Percentiles rank a stretch among this genome's conserved stretches.
phyloP scores from a whole-genome alignment of 2,113 vertebrate species.

The Anguilla rostrata region DNA sequence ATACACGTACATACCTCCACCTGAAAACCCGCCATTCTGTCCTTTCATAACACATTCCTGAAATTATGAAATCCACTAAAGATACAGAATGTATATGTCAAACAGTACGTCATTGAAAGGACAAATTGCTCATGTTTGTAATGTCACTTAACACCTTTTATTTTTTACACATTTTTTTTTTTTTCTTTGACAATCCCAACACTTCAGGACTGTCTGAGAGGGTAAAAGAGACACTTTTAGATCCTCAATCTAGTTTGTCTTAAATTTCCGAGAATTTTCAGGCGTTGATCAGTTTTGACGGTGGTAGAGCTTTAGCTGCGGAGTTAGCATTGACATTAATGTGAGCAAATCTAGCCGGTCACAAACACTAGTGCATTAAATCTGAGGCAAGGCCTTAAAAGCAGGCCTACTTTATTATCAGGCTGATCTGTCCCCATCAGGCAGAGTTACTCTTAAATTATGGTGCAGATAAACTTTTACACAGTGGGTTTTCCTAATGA shows the following conservation, averaged over 20 bases:
- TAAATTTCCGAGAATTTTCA: constrained; percentile 61
- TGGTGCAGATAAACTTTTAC: constrained; percentile 65
- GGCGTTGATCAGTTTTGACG: constrained; percentile 43
- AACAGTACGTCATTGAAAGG: too few relatives aligned
- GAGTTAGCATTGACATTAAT: constrained; percentile 55
- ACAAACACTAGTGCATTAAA: constrained; percentile 59
- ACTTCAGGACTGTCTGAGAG: too few relatives aligned
- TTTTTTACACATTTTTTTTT: too few relatives aligned
- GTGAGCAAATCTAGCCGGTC: constrained; percentile 51
- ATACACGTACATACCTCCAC: too few relatives aligned
- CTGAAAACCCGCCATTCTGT: too few relatives aligned
- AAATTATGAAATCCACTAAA: too few relatives aligned
- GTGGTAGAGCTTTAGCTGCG: not conserved
- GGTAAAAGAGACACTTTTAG: too few relatives aligned
- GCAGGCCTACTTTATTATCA: constrained; percentile 64
- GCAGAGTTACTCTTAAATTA: constrained; percentile 67
- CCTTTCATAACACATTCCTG: too few relatives aligned
- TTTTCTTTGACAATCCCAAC: too few relatives aligned
- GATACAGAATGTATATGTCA: too few relatives aligned
- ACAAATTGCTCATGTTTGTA: too few relatives aligned
- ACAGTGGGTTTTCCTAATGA: constrained; percentile 63
- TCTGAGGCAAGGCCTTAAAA: constrained; percentile 61
- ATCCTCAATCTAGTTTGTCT: constrained; percentile 48
- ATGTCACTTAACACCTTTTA: too few relatives aligned
- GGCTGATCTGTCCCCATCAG: constrained; percentile 68